Evolutionary conservation across 2,797 vertebrate genomes (phyloP), one percentile per base, ranked within the genome.

Genomic region (Anas flavirostris): DNA sequence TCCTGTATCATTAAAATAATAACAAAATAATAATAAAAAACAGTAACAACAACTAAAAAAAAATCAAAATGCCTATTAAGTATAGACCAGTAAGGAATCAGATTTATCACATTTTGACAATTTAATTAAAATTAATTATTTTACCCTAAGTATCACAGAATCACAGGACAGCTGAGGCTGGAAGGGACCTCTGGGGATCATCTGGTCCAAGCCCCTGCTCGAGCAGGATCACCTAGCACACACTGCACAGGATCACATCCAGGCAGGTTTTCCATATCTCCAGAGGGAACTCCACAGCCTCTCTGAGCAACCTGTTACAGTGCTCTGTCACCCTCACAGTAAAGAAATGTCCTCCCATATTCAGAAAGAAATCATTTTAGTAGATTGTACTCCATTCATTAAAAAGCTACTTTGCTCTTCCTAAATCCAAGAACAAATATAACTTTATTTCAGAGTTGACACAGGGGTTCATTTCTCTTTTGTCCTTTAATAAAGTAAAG

Each of bases 1-100:
- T 99, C 99, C 99, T 99, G 74, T 11, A 77, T 92, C 26, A 88
- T 93, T 23, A 91, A 76, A 78, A 95, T 39, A 66, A 88, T 33
- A 80, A 95, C 56, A 19, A 25, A 80, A 95, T 66, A 22, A 29
- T 12, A 25, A 37, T 14, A 37, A 50, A 15, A 31, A 16, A 25
- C 52, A 44, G 43, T 44, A 17, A n/a, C 23, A 80, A 48, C 0
- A 31, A 48, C 22, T 13, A 48, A 13, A 22, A 84, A 63, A 12
- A 84, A 63, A 74, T 75, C 66, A 86, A 59, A 69, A 29, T 72
- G 29, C 84, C 33, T 53, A 69, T 23, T 52, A 80, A 59, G 41
- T 50, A 70, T 2, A 81, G 35, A 41, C 16, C 21, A 3, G 5
- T 37, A 3, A 68, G 11, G 26, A 81, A 10, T 68, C 29, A 41